Percentiles rank a stretch among this genome's conserved stretches.
phyloP scores from a whole-genome alignment of 2,888 invertebrate species.

The Ramazzottius varieornatus region DNA sequence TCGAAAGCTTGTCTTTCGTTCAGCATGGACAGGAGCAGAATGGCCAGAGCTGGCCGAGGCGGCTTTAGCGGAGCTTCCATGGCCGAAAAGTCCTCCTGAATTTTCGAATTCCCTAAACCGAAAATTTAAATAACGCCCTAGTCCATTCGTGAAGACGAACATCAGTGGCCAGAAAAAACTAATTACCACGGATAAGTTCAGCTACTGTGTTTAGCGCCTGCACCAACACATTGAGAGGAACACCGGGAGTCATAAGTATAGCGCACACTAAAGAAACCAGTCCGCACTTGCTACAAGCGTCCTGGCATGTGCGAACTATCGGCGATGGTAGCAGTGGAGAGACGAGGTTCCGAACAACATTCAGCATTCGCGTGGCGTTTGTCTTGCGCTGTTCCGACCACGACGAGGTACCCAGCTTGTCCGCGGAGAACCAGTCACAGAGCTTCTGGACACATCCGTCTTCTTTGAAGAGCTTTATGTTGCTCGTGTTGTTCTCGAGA shows the following conservation, averaged over 20 bases:
- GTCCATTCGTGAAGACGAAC: no score
- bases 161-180: no score
- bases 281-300: slow-evolving; percentile 49
- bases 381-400: slow-evolving; percentile 84
- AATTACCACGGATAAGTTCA: slow-evolving; percentile 73
- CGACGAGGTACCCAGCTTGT: slow-evolving; percentile 21
- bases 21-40: slow-evolving; percentile 88
- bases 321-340: slow-evolving; percentile 75
- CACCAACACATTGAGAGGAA: slow-evolving; percentile 30
- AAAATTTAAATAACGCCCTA: no score
- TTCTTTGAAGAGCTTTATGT: slow-evolving; percentile 95
- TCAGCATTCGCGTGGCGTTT: slow-evolving; percentile 35
- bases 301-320: slow-evolving; percentile 49
- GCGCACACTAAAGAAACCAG: slow-evolving; percentile 53
- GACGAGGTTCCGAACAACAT: slow-evolving; percentile 53
- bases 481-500: slow-evolving; percentile 75
- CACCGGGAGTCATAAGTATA: slow-evolving; percentile 79
- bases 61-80: slow-evolving; percentile 77
- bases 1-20: slow-evolving; percentile 84
- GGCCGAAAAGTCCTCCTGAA: slow-evolving; percentile 65
- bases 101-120: slow-evolving; percentile 51
- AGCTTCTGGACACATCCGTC: slow-evolving; percentile 20
- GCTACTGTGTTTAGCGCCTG: slow-evolving; percentile 55
- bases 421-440: neutral
- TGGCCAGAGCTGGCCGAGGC: slow-evolving; percentile 72